A percentile compares a stretch with the other conserved stretches of the same genome.
phyloP scores from a whole-genome alignment of 2,888 invertebrate genomes.

The Electrophaes corylata region DNA sequence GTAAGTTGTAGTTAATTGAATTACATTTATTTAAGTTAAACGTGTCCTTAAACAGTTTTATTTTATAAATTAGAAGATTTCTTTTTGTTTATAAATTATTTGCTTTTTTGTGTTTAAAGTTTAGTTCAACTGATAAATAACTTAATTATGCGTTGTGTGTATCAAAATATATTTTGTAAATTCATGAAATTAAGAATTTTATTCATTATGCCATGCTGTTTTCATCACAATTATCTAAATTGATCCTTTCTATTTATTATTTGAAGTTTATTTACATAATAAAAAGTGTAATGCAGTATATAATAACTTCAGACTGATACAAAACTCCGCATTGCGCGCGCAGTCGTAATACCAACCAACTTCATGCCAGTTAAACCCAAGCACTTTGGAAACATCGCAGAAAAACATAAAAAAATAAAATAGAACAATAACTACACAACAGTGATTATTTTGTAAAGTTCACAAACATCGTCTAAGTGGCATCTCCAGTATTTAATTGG shows the following conservation, averaged over 20 bases:
- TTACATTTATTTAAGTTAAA: no score
- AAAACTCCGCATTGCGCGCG: conserved; percentile 70
- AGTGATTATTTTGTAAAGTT: neutral
- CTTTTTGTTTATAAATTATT: no score
- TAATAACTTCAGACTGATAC: conserved; percentile 57
- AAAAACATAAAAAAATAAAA: conserved; percentile 37
- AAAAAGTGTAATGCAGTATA: conserved; percentile 45
- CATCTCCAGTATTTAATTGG: neutral
- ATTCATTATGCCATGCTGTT: no score
- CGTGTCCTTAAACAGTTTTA: no score
- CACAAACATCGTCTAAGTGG: neutral
- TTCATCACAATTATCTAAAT: no score
- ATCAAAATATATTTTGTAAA: no score
- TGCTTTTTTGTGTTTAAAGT: no score
- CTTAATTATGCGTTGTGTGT: no score
- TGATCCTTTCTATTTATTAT: neutral
- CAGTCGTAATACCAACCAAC: conserved; percentile 48
- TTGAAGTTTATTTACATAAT: conserved; percentile 2
- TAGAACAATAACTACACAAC: conserved; percentile 27
- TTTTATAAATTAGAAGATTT: no score
- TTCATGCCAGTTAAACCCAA: conserved; percentile 54
- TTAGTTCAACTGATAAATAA: no score
- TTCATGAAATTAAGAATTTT: no score
- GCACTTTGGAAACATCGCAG: conserved; percentile 36
- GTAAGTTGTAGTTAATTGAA: no score